A percentile compares a stretch with the other conserved stretches of the same genome.
Conservation (phyloP, 2,797 vertebrate species). For the Acomys russatus region DNA sequence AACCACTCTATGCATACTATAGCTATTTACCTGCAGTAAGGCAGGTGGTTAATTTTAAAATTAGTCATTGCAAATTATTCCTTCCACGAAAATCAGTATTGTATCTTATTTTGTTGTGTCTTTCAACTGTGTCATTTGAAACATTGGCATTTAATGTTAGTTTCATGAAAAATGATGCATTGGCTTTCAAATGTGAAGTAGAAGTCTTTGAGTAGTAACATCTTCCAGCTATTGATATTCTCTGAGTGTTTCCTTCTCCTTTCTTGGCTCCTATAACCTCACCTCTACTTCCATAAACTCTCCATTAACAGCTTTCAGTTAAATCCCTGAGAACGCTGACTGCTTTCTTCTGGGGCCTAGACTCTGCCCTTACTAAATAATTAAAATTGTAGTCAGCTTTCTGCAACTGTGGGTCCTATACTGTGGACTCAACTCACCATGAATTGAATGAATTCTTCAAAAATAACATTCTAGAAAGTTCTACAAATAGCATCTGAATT, state of each 20-base stretch:
- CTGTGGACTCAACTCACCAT: background rate
- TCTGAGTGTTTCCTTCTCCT: background rate
- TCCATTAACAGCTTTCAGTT: constrained; percentile 38
- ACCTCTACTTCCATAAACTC: background rate
- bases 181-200: constrained; percentile 33
- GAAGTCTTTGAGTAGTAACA: background rate
- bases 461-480: background rate
- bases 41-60: constrained; percentile 39
- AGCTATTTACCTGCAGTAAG: constrained; percentile 28
- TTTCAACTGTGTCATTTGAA: constrained; percentile 59
- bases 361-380: constrained; percentile 43
- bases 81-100: constrained; percentile 46
- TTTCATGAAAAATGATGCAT: constrained; percentile 52
- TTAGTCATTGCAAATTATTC: constrained; percentile 8
- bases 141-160: constrained; percentile 58
- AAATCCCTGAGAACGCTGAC: background rate
- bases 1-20: background rate
- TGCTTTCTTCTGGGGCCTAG: background rate
- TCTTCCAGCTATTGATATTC: constrained; percentile 24
- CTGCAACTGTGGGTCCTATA: background rate
- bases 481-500: background rate
- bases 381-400: background rate
- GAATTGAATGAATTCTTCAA: background rate
- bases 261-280: background rate
- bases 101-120: background rate